These are phyloP conservation scores for Nesometra sesokonis DNA, from an alignment of 35 echinoderm and acorn worm species.

Conservation along the genomic window DNA sequence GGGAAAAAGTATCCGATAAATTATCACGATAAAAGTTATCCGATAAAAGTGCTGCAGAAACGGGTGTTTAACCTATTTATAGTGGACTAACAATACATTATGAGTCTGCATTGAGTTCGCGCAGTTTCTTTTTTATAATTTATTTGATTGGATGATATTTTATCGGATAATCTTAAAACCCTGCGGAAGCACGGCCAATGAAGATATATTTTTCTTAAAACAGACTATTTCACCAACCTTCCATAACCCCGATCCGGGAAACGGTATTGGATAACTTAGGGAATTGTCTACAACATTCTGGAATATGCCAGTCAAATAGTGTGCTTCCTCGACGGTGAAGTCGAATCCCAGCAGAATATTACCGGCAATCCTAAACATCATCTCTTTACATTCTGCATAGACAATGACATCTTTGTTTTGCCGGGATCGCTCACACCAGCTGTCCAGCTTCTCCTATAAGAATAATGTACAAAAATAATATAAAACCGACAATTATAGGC, in stretches of 20 bases:
- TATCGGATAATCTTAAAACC: no score
- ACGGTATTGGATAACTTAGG: neutral
- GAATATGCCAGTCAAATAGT: neutral
- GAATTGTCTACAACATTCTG: neutral
- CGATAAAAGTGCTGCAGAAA: no score
- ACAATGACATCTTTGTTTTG: neutral
- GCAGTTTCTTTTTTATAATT: no score
- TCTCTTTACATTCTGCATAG: neutral
- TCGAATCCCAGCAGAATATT: neutral
- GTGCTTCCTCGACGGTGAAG: neutral
- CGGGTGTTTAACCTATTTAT: no score
- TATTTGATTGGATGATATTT: no score
- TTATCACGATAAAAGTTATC: no score
- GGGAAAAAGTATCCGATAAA: no score
- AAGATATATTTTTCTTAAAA: no score
- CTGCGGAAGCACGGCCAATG: no score
- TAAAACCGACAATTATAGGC: no score
- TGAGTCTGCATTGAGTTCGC: no score
- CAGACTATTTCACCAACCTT: neutral
- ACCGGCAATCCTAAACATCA: neutral
- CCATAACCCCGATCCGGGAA: neutral
- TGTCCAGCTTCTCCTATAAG: neutral
- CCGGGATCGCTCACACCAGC: neutral
- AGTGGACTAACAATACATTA: no score
- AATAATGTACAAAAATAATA: neutral